Base-by-base conservation (phyloP, 2,113 vertebrate species). In the Pagrus major region DNA sequence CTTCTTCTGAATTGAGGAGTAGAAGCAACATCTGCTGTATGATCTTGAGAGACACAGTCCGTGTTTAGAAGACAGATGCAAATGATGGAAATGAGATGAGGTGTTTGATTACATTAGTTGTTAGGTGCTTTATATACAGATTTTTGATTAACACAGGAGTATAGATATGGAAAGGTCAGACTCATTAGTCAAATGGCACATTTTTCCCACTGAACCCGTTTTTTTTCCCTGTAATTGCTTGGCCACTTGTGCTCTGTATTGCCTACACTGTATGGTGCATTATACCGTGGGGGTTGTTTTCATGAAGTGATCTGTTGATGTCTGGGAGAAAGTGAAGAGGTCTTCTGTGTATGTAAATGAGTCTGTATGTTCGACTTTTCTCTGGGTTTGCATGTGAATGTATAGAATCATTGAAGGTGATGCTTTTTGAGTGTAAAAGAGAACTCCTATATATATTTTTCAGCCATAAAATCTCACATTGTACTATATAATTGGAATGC, bases 101-200 rank as follows among this genome's bases (percentile, higher is more conserved):
- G 37, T 39, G 68, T 70, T 70, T 74, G 46, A 63, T n/a, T 84
- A 39, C 41, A 76, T 83, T 65, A 80, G 77, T 80, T 80, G 73
- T 14, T 8, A 47, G 49, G 35, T 25, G 29, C 51, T 69, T 78
- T 44, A 39, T 37, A 59, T 81, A 41, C 35, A 29, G 29, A 25
- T 46, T n/a, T 51, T 63, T 11, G 59, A 15, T 20, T 42, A 65
- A 58, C 76, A 46, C 44, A 21, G 42, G 31, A 37, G 52, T 35
- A 21, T 2, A 51, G 59, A 65, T 58, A n/a, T 23, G 20, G 20
- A 23, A 46, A 67, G 74, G 46, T 66, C 41, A 64, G 42, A 21
- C 27, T 47, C 52, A 35, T 60, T 65, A 58, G 31, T 1, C n/a
- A 1, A 67, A 41, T 23, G 2, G 0, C 11, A 0, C 12, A 12